Conservation (phyloP, 2,888 invertebrate species). For the Sisyra terminalis region DNA sequence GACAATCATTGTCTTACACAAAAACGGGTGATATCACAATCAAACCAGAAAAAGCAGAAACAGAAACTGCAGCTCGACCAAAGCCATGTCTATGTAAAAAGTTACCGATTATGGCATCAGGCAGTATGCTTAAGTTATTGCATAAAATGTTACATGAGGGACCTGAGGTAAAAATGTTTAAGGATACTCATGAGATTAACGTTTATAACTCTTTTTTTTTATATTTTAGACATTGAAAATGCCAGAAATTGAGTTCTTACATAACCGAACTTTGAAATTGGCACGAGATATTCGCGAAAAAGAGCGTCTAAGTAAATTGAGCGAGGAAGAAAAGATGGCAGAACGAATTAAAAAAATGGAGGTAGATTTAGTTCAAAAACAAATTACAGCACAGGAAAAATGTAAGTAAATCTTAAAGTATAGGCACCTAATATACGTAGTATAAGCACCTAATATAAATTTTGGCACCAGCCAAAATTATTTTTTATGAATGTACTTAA, state of each 20-base stretch:
- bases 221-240: neutral
- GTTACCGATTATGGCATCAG: no score
- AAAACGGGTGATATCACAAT: neutral
- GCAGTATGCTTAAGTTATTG: conserved; percentile 4
- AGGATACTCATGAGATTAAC: neutral
- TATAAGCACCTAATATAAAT: no score
- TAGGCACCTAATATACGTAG: no score
- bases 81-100: no score
- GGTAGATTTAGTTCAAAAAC: conserved; percentile 30
- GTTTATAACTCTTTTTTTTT: neutral
- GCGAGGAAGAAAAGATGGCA: conserved; percentile 29
- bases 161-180: conserved; percentile 16
- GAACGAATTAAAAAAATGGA: conserved; percentile 31
- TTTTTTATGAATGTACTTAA: no score
- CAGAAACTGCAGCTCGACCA: no score
- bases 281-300: conserved; percentile 30
- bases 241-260: conserved; percentile 12
- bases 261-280: neutral
- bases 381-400: conserved; percentile 30
- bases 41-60: neutral
- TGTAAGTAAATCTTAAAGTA: conserved; percentile 23
- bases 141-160: conserved; percentile 18
- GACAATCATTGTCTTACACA: conserved; percentile 4
- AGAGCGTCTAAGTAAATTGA: conserved; percentile 28
- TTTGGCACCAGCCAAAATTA: no score